phyloP scores from a whole-genome alignment of 2,888 invertebrate genomes.

The Stegophylla sp. region DNA sequence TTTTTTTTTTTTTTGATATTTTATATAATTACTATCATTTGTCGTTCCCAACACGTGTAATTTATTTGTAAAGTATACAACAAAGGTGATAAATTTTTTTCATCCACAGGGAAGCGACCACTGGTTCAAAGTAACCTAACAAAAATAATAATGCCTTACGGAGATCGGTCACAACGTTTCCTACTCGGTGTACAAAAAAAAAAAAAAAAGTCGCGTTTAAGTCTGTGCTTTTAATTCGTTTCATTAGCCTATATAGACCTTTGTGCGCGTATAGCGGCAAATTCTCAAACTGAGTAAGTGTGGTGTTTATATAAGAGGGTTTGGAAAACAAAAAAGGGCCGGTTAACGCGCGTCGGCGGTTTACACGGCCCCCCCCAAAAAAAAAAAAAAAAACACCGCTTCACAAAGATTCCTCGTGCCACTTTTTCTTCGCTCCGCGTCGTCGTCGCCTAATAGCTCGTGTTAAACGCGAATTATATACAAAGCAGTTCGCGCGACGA shows the following conservation, averaged over 20 bases:
- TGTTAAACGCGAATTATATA: slow-evolving; percentile 58
- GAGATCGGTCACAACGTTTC: no score
- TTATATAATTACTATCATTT: no score
- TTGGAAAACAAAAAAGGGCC: slow-evolving; percentile 1
- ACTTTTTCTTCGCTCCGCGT: neutral
- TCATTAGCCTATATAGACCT: neutral
- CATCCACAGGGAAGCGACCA: no score
- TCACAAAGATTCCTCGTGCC: neutral
- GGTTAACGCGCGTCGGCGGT: neutral
- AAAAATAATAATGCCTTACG: no score
- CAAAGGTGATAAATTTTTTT: no score
- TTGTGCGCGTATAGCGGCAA: neutral
- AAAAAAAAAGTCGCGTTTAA: no score
- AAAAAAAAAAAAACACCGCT: no score
- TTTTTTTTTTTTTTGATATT: no score
- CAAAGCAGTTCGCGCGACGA: slow-evolving; percentile 18
- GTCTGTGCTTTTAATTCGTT: slow-evolving; percentile 12
- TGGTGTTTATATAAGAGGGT: neutral
- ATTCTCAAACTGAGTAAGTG: neutral
- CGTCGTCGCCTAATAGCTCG: slow-evolving; percentile 46
- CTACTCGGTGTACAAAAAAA: no score
- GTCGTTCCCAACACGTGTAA: no score
- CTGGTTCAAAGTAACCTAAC: no score
- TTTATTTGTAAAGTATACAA: no score
- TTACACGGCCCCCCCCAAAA: neutral